Percentiles rank a stretch among this genome's conserved stretches.
phyloP scores from a whole-genome alignment of 2,888 invertebrate genomes.

The Agriopis marginaria region DNA sequence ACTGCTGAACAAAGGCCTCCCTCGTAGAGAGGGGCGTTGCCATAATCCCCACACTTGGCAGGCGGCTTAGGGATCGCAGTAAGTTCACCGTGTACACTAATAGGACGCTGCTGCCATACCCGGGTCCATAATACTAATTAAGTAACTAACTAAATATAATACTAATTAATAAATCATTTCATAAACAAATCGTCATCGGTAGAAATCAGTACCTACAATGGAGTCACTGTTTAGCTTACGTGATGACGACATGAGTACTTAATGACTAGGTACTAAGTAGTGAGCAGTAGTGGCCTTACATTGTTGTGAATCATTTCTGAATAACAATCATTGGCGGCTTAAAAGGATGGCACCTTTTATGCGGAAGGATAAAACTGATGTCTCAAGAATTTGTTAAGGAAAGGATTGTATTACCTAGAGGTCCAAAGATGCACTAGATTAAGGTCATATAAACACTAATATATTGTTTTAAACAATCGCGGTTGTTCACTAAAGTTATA shows the following conservation, averaged over 20 bases:
- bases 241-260: conserved; percentile 11
- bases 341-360: conserved; percentile 22
- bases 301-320: conserved; percentile 26
- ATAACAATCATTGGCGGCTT: conserved; percentile 18
- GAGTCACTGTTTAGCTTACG: conserved; percentile 16
- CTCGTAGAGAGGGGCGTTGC: too few relatives aligned
- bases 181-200: conserved; percentile 10
- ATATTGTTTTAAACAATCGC: too few relatives aligned
- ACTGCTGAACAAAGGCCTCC: too few relatives aligned
- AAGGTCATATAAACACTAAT: neutral
- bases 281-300: conserved; percentile 13
- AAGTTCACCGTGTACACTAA: too few relatives aligned
- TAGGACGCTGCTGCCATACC: too few relatives aligned
- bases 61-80: too few relatives aligned
- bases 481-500: too few relatives aligned
- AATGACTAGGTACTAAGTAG: conserved; percentile 4
- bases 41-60: too few relatives aligned
- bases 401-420: neutral
- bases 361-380: conserved; percentile 17
- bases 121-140: too few relatives aligned
- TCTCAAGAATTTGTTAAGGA: neutral
- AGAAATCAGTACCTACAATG: conserved; percentile 17
- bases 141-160: too few relatives aligned
- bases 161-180: conserved; percentile 1
- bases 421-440: neutral